Conservation (phyloP, 2,797 vertebrate species). For the Cottoperca gobio region DNA sequence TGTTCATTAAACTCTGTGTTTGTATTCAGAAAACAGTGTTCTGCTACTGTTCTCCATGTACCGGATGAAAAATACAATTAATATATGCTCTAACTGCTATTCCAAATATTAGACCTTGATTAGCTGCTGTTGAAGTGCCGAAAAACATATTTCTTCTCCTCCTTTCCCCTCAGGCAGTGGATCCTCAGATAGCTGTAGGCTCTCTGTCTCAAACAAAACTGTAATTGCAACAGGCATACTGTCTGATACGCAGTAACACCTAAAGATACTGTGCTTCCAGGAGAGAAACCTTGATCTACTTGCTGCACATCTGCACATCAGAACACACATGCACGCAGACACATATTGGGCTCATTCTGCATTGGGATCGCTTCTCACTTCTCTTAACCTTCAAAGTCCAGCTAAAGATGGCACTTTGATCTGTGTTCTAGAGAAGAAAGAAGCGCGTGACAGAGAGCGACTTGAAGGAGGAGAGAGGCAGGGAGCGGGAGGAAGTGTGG, state of each 20-base stretch:
- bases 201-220: slow-evolving; percentile 40
- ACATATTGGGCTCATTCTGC: slow-evolving; percentile 28
- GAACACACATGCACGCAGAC: slow-evolving; percentile 14
- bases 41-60: slow-evolving; percentile 17
- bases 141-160: slow-evolving; percentile 40
- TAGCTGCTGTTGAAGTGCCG: slow-evolving; percentile 40
- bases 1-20: slow-evolving; percentile 28
- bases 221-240: slow-evolving; percentile 59
- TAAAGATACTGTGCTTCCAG: slow-evolving; percentile 43
- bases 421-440: slow-evolving; percentile 72
- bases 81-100: slow-evolving; percentile 33
- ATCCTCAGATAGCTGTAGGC: slow-evolving; percentile 40
- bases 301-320: slow-evolving; percentile 42
- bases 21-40: slow-evolving; percentile 43
- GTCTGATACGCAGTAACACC: slow-evolving; percentile 60
- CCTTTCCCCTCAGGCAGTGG: slow-evolving; percentile 39
- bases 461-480: slow-evolving; percentile 70
- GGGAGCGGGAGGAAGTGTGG: slow-evolving; percentile 64
- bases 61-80: slow-evolving; percentile 47
- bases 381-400: slow-evolving; percentile 81
- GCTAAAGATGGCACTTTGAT: slow-evolving; percentile 81
- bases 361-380: slow-evolving; percentile 51
- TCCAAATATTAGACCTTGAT: slow-evolving; percentile 51
- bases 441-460: slow-evolving; percentile 77
- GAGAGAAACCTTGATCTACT: slow-evolving; percentile 57